Evolutionary conservation across 2,113 vertebrate genomes (phyloP), one percentile per base, ranked within the genome.

Genomic region (Hippocampus comes): DNA sequence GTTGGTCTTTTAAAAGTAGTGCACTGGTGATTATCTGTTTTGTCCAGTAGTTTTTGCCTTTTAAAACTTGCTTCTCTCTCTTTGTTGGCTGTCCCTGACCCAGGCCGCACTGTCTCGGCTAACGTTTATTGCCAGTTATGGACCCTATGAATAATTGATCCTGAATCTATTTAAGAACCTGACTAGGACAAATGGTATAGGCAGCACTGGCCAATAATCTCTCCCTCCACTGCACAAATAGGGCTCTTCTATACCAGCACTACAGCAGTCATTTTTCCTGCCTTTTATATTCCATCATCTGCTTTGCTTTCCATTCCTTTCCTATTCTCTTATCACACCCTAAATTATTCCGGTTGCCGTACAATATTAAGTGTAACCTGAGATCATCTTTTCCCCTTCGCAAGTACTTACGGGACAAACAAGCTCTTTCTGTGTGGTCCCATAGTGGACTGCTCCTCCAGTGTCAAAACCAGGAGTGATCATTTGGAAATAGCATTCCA

Each of bases 141-240:
- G 84, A 80, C 79, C 63, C 46, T 67, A 85, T 90, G 84, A 91
- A 91, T 90, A 90, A 89, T 90, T 90, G 83, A 91, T 89, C 76
- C 75, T 14, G 56, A 83, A 89, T 91, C 89, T 89, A 89, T 90
- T 90, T 89, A 86, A 89, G 86, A 88, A 87, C 89, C 68, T 81
- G 88, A 89, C 82, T 72, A 87, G 88, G 85, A 90, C 88, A 91
- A 89, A 91, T 87, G 86, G 84, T 64, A 78, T 46, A 21, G 82
- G 73, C 82, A 77, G 38, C 80, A 79, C 75, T 80, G 80, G 79
- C 78, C 89, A 87, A 90, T 90, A n/a, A 87, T 88, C 83, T 89
- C 83, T 89, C 69, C 78, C 85, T 85, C 79, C 83, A 74, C 69
- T 83, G 85, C 78, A 81, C 83, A 82, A 87, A 91, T 85, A 81